Base-by-base conservation (phyloP, 2,113 vertebrate species). In the Eulacestoma nigropectus region DNA sequence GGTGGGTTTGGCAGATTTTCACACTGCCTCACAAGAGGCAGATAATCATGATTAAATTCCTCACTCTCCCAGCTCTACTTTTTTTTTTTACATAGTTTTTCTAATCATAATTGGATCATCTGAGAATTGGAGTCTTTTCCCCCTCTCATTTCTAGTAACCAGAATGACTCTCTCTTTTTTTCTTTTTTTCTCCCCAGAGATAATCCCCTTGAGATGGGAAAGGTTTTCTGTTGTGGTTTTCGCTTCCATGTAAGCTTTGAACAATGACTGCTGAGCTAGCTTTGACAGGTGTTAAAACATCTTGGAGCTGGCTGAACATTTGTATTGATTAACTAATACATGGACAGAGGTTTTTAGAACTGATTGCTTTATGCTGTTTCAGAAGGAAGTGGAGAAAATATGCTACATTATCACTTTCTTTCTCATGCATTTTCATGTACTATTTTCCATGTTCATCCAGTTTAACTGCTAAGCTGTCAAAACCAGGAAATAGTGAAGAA, bases 261-360 rank as follows among this genome's bases (percentile, higher is more conserved):
- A 95, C 95, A 97, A 91, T 95, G 84, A 89, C 91, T 95, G 95
- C 95, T 96, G 97, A 96, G 86, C 96, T 75, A 68, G 90, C 87
- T 95, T 96, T 97, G 93, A 96, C 96, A 97, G 92, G 86, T 96
- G 94, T 97, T 97, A 96, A 95, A 97, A 97, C 96, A 97, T 76
- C 94, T 97, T 76, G 67, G 73, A 91, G 73, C 90, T 42, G 22
- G 57, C 89, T 92, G 87, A 97, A 96, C 87, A 95, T 97, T 95
- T 2, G 0, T 97, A 98, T 97, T 94, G 97, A 98, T 98, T 97
- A 97, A 77, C 87, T 95, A 97, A 97, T 96, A 96, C 89, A 84
- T 42, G 74, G 83, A 37, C 63, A 93, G 91, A 93, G 89, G 95
- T n/a, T 93, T 92, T 79, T 83, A 95, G 82, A 92, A 83, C 75